phyloP scores from a whole-genome alignment of 2,888 invertebrate species.

The Gastracanthus pulcherrimus region DNA sequence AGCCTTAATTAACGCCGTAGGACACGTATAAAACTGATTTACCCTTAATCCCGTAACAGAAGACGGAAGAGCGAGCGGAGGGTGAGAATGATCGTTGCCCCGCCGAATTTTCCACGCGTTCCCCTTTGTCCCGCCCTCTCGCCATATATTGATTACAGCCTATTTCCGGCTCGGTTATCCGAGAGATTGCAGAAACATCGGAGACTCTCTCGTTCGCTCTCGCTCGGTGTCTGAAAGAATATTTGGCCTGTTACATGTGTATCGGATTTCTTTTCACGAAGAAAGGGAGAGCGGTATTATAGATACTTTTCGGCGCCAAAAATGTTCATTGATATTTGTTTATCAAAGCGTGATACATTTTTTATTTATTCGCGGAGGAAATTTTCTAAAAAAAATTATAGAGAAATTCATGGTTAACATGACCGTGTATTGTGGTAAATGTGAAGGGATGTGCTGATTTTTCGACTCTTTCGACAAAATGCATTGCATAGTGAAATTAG shows the following conservation, averaged over 20 bases:
- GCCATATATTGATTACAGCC: conserved; percentile 31
- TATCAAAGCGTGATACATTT: no score
- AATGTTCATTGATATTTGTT: no score
- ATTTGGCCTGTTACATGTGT: background rate
- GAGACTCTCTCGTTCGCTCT: background rate
- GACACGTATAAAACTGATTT: conserved; percentile 25
- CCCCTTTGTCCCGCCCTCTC: background rate
- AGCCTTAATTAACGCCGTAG: conserved; percentile 17
- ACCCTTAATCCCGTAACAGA: conserved; percentile 6
- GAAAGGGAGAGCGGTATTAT: background rate
- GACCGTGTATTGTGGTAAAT: no score
- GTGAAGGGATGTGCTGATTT: no score
- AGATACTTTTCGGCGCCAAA: no score
- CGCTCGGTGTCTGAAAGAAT: background rate
- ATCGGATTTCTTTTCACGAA: background rate
- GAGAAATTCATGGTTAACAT: no score
- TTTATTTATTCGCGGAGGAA: no score
- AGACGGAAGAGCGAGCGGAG: conserved; percentile 2
- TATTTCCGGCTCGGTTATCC: conserved; percentile 31
- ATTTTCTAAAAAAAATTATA: no score
- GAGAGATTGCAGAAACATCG: conserved; percentile 12
- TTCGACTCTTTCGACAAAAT: no score
- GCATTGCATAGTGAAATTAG: no score
- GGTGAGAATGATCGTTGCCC: conserved; percentile 10
- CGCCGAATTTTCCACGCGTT: background rate